Conservation (phyloP, 2,113 vertebrate species). For the Balaeniceps rex region DNA sequence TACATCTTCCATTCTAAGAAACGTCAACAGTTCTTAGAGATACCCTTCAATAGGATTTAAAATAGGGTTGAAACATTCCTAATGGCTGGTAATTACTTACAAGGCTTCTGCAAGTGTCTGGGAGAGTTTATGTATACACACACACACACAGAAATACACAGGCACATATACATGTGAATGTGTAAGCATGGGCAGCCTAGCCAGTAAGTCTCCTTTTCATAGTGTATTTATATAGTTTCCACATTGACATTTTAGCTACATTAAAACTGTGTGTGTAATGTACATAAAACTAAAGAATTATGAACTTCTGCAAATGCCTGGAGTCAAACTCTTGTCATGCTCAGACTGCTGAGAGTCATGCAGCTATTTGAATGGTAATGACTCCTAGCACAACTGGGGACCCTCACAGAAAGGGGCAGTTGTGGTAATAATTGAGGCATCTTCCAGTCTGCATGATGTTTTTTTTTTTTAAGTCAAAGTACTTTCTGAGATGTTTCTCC, state of each 20-base stretch:
- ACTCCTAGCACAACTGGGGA: neutral
- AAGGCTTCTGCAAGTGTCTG: neutral
- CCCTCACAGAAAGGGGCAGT: neutral
- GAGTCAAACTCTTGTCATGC: neutral
- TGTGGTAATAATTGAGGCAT: neutral
- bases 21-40: neutral
- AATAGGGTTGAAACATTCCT: neutral
- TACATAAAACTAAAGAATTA: neutral
- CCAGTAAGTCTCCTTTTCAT: neutral
- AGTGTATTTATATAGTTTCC: neutral
- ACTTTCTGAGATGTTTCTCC: neutral
- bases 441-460: neutral
- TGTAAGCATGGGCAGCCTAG: neutral
- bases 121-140: neutral
- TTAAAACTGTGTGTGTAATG: neutral
- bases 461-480: neutral
- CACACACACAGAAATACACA: neutral
- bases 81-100: neutral
- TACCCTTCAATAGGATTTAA: neutral
- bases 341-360: neutral
- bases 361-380: neutral
- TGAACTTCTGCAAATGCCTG: neutral
- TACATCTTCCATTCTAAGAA: neutral
- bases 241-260: neutral
- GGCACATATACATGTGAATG: accelerated